Evolutionary conservation across 2,113 vertebrate genomes (phyloP), one percentile per base, ranked within the genome.

Genomic region (Chlorocebus sabaeus): DNA sequence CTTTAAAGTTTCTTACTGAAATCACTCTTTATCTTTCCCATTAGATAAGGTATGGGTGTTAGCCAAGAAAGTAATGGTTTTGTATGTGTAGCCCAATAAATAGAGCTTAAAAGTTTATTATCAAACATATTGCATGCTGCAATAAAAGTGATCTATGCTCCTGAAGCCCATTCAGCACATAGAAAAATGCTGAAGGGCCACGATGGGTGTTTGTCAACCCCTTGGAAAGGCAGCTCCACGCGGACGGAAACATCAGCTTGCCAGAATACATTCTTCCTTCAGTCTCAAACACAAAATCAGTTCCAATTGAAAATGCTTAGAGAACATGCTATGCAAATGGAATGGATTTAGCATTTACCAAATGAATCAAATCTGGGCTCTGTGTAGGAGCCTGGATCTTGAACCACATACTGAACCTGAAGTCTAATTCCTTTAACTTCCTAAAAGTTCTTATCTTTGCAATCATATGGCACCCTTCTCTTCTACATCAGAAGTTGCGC

Each of bases 81-180:
- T 97, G 55, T 97, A 94, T 84, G 35, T 68, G 57, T 89, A 92
- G 64, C 57, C 96, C 73, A 96, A 97, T 98, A 98, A 98, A 97
- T 64, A 97, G 52, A 97, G 50, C 92, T 98, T 97, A 97, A 97
- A 98, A 97, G 70, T 98, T 98, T 98, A 97, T 98, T 97, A 97
- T 95, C 64, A 97, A 97, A 94, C 97, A 92, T 40, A 97, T 73
- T 95, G 25, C 7, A 75, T 76, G 27, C 45, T 94, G 82, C 89
- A 97, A 92, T 96, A 98, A 97, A 98, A 97, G 72, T 94, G 17
- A 98, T 97, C 97, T 97, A 89, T 97, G 78, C 20, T 95, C 11
- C 93, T n/a, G 43, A 95, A 95, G 27, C 5, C 18, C 73, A 87
- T 91, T 98, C 67, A 93, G 64, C 95, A 87, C 30, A 95, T 1